These are phyloP conservation scores for Erinaceus europaeus DNA, from an alignment of 2,113 vertebrate species.

Conservation along the genomic window DNA sequence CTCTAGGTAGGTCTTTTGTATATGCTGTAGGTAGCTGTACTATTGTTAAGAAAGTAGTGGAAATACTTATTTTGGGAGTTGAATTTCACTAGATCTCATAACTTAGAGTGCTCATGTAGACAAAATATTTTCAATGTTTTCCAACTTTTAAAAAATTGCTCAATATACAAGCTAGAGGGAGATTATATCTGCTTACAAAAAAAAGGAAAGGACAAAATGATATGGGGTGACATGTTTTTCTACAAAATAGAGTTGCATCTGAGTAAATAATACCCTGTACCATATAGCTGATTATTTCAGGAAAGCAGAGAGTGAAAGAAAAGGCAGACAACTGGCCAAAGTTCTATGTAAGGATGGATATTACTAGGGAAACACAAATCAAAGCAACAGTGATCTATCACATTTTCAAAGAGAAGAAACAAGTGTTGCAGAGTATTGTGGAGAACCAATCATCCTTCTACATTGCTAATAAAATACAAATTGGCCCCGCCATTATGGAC, in stretches of 20 bases:
- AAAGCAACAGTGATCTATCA: not conserved
- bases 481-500: too few species aligned
- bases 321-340: not conserved
- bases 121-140: not conserved
- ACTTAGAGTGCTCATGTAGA: not conserved
- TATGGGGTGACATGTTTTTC: not conserved
- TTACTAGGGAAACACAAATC: not conserved
- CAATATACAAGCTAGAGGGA: not conserved
- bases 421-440: not conserved
- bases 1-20: not conserved
- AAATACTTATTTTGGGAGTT: not conserved
- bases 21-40: not conserved
- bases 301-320: not conserved
- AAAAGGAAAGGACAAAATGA: not conserved
- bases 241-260: not conserved
- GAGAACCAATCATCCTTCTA: not conserved
- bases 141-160: not conserved
- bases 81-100: not conserved
- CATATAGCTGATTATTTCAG: not conserved
- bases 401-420: not conserved
- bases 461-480: too few species aligned
- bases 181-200: not conserved
- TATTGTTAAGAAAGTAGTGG: not conserved
- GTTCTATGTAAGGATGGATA: not conserved
- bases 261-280: not conserved